Evolutionary conservation across 35 echinoderm and acorn worm species (phyloP).

Genomic region (Anneissia japonica): DNA sequence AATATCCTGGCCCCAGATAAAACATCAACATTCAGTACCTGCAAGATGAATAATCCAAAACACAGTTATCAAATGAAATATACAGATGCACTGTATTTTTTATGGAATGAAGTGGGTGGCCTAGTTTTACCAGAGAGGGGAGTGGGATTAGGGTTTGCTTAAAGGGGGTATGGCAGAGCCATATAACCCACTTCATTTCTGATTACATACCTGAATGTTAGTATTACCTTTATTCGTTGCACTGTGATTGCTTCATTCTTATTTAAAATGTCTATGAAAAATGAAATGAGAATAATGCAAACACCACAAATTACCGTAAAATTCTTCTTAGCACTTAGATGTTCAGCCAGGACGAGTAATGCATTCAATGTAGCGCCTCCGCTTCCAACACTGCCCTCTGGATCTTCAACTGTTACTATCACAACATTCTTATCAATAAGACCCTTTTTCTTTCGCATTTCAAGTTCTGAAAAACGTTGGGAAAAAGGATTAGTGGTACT

Average conservation of each 20-base stretch:
- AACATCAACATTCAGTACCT: slow-evolving; percentile 92
- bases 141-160: too few relatives aligned
- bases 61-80: not conserved
- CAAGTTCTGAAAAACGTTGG: slow-evolving; percentile 67
- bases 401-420: slow-evolving; percentile 83
- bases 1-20: slow-evolving; percentile 55
- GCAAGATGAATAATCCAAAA: not conserved
- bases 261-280: too few relatives aligned
- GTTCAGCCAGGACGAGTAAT: slow-evolving; percentile 83
- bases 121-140: too few relatives aligned
- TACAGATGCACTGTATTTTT: too few relatives aligned
- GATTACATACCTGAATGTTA: not conserved
- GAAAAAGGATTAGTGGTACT: too few relatives aligned
- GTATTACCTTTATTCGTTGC: not conserved
- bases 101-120: too few relatives aligned
- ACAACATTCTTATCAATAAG: slow-evolving; percentile 55
- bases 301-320: slow-evolving; percentile 78
- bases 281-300: too few relatives aligned
- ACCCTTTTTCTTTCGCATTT: slow-evolving; percentile 69
- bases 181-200: too few relatives aligned
- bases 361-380: slow-evolving; percentile 97
- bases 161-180: too few relatives aligned
- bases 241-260: too few relatives aligned
- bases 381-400: slow-evolving; percentile 72
- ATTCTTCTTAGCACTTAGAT: slow-evolving; percentile 68